These are phyloP conservation scores for Nyctibius grandis DNA, from an alignment of 2,797 vertebrate species.

Conservation along the genomic window DNA sequence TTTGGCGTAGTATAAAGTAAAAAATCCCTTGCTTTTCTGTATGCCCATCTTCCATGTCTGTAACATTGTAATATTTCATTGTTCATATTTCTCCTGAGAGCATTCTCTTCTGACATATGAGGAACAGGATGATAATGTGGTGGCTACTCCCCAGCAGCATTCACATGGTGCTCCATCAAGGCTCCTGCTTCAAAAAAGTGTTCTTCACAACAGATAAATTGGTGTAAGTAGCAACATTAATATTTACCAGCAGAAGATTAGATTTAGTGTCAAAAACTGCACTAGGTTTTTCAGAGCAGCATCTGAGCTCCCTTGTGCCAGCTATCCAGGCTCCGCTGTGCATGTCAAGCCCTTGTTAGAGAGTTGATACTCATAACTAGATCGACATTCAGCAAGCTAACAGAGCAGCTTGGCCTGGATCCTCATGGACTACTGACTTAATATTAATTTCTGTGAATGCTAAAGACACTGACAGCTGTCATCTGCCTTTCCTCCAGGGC, in stretches of 20 bases:
- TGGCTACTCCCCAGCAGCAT: not conserved
- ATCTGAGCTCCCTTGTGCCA: not conserved
- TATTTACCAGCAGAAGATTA: not conserved
- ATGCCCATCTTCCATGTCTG: not conserved
- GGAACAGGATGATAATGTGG: fast-evolving
- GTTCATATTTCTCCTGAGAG: not conserved
- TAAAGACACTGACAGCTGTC: not conserved
- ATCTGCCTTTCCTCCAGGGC: not conserved
- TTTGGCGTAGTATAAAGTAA: not conserved
- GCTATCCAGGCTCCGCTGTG: fast-evolving
- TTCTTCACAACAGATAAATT: not conserved
- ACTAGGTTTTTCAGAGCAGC: not conserved
- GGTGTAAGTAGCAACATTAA: not conserved
- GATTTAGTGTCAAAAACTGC: not conserved
- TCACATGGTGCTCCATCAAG: not conserved
- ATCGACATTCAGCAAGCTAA: not conserved
- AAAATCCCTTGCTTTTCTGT: not conserved
- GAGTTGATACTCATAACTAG: not conserved
- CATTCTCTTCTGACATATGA: not conserved
- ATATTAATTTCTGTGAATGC: not conserved
- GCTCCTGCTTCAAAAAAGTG: not conserved
- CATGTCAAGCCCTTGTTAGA: not conserved
- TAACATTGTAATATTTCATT: not conserved
- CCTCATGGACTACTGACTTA: not conserved
- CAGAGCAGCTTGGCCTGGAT: not conserved